Evolutionary conservation across 2,888 invertebrate genomes (phyloP).

Genomic region (Hirtodrosophila alboralis): DNA sequence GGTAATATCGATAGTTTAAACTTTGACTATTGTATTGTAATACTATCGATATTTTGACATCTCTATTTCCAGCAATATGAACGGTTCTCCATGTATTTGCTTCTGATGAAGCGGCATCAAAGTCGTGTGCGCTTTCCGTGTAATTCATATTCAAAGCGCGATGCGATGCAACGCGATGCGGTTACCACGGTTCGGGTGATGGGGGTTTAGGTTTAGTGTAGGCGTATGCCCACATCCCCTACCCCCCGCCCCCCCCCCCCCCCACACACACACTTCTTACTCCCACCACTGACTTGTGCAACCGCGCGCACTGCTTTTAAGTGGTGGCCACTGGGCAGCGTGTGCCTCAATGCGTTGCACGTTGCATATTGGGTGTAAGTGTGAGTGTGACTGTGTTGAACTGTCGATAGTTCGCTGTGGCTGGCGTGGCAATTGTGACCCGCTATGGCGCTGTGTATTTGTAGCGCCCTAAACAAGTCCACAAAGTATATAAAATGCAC

Average conservation of each 20-base stretch:
- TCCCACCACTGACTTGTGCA: slow-evolving; percentile 11
- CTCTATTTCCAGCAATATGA: slow-evolving; percentile 9
- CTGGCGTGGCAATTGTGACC: slow-evolving; percentile 38
- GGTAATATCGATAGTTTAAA: no score
- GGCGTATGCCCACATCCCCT: slow-evolving; percentile 21
- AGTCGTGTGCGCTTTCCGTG: slow-evolving; percentile 66
- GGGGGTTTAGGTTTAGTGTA: slow-evolving; percentile 17
- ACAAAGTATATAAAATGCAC: slow-evolving; percentile 19
- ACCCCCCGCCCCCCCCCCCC: no score
- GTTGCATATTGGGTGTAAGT: slow-evolving; percentile 23
- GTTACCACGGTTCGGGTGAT: slow-evolving; percentile 18
- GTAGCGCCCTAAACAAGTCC: slow-evolving; percentile 23
- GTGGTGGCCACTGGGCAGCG: slow-evolving; percentile 59
- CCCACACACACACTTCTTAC: no score
- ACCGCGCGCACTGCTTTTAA: slow-evolving; percentile 60
- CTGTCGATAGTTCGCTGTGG: slow-evolving; percentile 16
- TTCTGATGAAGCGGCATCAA: slow-evolving; percentile 44
- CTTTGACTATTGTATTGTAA: no score
- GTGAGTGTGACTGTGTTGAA: slow-evolving; percentile 1
- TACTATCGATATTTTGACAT: no score
- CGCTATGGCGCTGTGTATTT: slow-evolving; percentile 35
- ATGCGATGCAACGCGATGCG: slow-evolving; percentile 45
- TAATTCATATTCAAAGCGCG: slow-evolving; percentile 78
- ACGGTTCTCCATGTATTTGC: slow-evolving; percentile 8
- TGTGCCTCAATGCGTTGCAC: slow-evolving; percentile 49